These are phyloP conservation scores for Carcharodon carcharias DNA, from an alignment of 2,797 vertebrate species.

Conservation along the genomic window DNA sequence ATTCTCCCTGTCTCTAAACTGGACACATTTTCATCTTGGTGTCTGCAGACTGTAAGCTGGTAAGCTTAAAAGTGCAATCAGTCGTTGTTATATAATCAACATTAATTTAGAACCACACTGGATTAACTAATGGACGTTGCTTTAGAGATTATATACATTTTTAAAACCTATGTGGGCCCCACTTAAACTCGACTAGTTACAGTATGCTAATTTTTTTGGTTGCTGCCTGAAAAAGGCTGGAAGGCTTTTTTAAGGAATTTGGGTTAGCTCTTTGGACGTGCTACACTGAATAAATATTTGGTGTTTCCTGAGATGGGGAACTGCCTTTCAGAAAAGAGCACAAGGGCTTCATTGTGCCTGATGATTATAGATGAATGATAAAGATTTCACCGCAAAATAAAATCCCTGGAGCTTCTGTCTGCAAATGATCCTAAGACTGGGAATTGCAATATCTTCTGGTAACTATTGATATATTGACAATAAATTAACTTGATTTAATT, in stretches of 20 bases:
- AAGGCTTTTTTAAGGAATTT: not conserved
- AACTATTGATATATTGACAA: not conserved
- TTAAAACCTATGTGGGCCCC: not conserved
- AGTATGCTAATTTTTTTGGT: not conserved
- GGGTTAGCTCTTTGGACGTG: not conserved
- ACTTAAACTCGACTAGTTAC: not conserved
- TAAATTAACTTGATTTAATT: not conserved
- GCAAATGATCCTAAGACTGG: not conserved
- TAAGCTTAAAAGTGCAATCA: not conserved
- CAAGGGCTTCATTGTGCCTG: not conserved
- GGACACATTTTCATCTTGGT: not conserved
- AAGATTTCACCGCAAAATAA: not conserved
- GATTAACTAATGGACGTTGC: not conserved
- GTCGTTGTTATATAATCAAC: not conserved
- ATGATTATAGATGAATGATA: not conserved
- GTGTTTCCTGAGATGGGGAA: not conserved
- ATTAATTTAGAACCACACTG: not conserved
- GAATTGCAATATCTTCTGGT: not conserved
- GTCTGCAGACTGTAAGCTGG: not conserved
- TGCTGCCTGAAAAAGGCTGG: not conserved
- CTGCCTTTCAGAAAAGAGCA: not conserved
- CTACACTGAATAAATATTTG: constrained; percentile 15
- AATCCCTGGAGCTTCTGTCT: not conserved
- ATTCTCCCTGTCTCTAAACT: not conserved
- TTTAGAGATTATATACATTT: not conserved